phyloP scores from a whole-genome alignment of 2,113 vertebrate genomes.

The Excalfactoria chinensis region DNA sequence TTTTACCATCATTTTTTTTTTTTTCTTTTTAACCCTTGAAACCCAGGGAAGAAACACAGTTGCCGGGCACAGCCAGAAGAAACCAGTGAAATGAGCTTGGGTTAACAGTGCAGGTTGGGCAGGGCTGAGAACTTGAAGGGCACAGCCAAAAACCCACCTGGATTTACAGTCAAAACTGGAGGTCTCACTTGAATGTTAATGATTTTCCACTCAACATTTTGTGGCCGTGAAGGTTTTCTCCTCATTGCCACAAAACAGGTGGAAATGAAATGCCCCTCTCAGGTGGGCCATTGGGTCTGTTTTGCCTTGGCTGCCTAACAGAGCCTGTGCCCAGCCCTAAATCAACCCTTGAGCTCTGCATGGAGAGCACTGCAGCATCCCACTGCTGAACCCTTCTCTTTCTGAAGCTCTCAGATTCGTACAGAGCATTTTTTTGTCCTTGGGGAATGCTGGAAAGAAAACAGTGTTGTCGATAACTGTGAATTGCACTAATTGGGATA shows the following conservation, averaged over 20 bases:
- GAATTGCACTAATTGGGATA: constrained; percentile 57
- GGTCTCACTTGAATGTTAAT: background rate
- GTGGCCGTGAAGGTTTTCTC: fast-evolving
- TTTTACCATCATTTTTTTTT: background rate
- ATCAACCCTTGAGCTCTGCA: background rate
- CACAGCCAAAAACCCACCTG: background rate
- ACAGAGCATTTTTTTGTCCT: constrained; percentile 4
- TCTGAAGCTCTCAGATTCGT: background rate
- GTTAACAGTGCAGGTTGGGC: background rate
- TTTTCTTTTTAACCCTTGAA: background rate
- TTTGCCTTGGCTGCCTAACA: background rate
- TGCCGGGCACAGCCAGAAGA: background rate
- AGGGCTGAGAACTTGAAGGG: background rate
- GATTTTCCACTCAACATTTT: background rate
- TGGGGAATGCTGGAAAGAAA: constrained; percentile 19
- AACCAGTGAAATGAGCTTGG: background rate
- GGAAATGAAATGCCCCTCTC: background rate
- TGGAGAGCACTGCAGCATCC: fast-evolving
- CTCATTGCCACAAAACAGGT: background rate
- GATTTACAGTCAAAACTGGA: background rate
- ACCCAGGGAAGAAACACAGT: background rate
- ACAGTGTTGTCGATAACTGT: background rate
- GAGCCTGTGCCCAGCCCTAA: background rate
- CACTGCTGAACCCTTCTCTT: background rate
- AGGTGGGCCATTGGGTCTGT: fast-evolving